phyloP scores from a whole-genome alignment of 37 sponge, comb jelly and placozoan genomes.

The Spongilla lacustris region DNA sequence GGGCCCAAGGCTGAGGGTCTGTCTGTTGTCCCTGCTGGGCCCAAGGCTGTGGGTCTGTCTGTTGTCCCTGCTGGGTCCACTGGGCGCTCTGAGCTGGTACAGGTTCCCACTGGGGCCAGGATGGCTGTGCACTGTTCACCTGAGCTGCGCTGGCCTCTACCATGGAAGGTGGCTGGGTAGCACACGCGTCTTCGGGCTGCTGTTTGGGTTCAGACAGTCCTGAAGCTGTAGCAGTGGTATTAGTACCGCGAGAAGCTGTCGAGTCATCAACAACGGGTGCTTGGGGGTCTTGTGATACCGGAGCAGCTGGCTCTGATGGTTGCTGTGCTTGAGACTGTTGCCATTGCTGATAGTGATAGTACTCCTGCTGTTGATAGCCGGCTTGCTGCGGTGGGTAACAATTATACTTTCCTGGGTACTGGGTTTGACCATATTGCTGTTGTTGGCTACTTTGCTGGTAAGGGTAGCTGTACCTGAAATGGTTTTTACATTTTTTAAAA shows the following conservation, averaged over 20 bases:
- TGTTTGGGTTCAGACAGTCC: neutral
- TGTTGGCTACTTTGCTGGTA: neutral
- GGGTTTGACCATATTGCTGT: neutral
- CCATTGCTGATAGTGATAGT: neutral
- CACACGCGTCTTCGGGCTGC: neutral
- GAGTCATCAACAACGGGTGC: neutral
- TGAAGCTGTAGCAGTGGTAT: neutral
- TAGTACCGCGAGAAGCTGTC: neutral
- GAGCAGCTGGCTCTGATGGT: neutral
- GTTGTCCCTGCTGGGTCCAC: neutral
- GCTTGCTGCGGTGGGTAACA: neutral
- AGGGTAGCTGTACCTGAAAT: slow-evolving; percentile 12
- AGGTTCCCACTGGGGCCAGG: neutral
- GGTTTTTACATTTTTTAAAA: neutral
- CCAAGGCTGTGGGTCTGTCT: neutral
- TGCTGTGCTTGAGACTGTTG: neutral
- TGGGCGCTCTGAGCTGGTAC: neutral
- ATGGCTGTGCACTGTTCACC: neutral
- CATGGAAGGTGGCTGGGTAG: neutral
- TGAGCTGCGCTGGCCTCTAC: neutral
- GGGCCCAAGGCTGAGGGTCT: no score
- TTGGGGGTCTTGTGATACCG: neutral
- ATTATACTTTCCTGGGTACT: slow-evolving; percentile 1
- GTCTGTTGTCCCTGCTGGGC: no score
- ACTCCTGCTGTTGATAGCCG: slow-evolving; percentile 3